Percentiles rank a stretch among this genome's conserved stretches.
Evolutionary conservation across 1,140 invertebrate genomes (phyloP).

Genomic region (Patella vulgata): DNA sequence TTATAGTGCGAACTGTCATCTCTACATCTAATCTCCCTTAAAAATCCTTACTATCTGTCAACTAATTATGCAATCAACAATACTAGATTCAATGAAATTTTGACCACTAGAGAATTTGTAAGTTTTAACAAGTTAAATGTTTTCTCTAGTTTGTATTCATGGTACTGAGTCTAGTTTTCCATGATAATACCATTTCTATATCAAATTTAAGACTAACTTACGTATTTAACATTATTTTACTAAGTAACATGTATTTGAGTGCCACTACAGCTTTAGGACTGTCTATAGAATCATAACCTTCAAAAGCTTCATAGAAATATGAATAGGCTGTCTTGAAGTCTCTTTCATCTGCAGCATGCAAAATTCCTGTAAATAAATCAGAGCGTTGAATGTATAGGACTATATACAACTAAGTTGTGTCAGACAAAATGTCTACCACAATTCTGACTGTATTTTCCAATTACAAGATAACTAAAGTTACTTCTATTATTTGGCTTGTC

Average conservation of each 20-base stretch:
- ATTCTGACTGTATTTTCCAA: not conserved
- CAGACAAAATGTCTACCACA: not conserved
- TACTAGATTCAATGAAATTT: too few relatives aligned
- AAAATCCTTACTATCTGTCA: too few relatives aligned
- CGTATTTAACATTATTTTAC: conserved; percentile 97
- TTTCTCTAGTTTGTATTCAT: too few relatives aligned
- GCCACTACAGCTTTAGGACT: conserved; percentile 88
- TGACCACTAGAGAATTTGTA: too few relatives aligned
- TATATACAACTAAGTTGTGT: not conserved
- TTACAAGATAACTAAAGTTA: not conserved
- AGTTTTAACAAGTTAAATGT: too few relatives aligned
- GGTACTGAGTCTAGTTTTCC: too few relatives aligned
- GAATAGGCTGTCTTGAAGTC: conserved; percentile 99
- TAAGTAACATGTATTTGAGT: conserved; percentile 98
- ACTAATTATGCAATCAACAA: too few relatives aligned
- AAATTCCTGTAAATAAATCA: conserved; percentile 74
- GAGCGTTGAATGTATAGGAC: not conserved
- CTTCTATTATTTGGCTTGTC: not conserved
- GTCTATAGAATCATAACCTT: conserved; percentile 97
- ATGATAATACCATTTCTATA: too few relatives aligned
- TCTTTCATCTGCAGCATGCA: conserved; percentile 98
- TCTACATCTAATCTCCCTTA: too few relatives aligned
- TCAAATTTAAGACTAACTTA: too few relatives aligned
- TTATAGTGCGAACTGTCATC: too few relatives aligned
- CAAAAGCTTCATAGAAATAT: conserved; percentile 99